These are phyloP conservation scores for Agrotis segetum DNA, from an alignment of 2,888 invertebrate species.

Conservation along the genomic window DNA sequence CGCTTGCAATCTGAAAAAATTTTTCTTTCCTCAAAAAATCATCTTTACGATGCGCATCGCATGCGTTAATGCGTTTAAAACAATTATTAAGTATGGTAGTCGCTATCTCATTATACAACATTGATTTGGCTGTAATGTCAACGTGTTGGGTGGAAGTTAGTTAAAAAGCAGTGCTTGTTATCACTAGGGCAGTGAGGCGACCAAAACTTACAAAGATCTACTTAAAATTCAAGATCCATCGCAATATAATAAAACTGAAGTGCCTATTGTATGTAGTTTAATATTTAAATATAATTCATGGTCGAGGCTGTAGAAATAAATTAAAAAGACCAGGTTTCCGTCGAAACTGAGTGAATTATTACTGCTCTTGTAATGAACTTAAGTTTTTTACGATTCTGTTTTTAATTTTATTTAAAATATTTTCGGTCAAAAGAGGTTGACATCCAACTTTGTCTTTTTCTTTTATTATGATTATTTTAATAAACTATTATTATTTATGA, in stretches of 20 bases:
- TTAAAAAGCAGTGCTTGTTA: conserved; percentile 20
- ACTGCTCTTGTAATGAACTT: conserved; percentile 56
- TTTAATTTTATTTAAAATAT: conserved; percentile 58
- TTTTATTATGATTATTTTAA: conserved; percentile 37
- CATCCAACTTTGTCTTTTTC: conserved; percentile 54
- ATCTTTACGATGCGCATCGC: too few species aligned
- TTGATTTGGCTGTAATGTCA: too few species aligned
- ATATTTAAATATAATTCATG: conserved; percentile 65
- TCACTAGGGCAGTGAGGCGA: conserved; percentile 21
- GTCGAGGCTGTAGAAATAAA: conserved; percentile 47
- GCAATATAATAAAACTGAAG: conserved; percentile 62
- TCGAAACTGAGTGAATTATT: conserved; percentile 60
- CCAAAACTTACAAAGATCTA: conserved; percentile 36
- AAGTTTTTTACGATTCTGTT: conserved; percentile 54
- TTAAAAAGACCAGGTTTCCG: conserved; percentile 59
- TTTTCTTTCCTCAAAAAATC: too few species aligned
- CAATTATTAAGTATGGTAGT: too few species aligned
- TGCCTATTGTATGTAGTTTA: conserved; percentile 65
- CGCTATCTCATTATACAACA: too few species aligned
- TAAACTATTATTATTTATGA: conserved; percentile 51
- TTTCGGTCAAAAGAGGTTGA: conserved; percentile 52
- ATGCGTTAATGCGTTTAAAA: too few species aligned
- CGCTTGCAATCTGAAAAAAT: too few species aligned
- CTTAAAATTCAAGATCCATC: conserved; percentile 62
- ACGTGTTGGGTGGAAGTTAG: too few species aligned